A percentile compares a stretch with the other conserved stretches of the same genome.
These are phyloP conservation scores for Zingel zingel DNA, from an alignment of 2,113 vertebrate species.

Conservation along the genomic window DNA sequence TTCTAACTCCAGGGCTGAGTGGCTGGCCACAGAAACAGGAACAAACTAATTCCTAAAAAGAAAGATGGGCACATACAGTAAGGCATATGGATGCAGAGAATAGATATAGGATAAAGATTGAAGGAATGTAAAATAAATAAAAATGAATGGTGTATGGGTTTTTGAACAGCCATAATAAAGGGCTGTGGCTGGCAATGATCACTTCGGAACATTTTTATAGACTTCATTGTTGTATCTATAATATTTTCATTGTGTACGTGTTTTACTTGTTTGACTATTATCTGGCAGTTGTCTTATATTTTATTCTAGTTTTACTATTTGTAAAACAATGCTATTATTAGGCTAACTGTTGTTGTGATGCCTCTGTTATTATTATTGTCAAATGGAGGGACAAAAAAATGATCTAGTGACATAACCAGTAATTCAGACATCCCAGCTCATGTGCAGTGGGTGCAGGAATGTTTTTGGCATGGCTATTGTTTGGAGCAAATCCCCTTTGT, in stretches of 20 bases:
- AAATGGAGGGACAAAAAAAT: slow-evolving; percentile 34
- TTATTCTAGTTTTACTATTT: slow-evolving; percentile 10
- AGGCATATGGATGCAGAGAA: neutral
- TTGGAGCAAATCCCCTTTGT: slow-evolving; percentile 61
- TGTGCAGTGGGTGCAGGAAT: slow-evolving; percentile 20
- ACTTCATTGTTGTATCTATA: neutral
- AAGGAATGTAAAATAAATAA: neutral
- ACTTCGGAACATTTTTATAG: neutral
- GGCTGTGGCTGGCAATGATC: neutral
- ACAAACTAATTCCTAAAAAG: slow-evolving; percentile 11
- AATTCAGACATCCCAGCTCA: slow-evolving; percentile 38
- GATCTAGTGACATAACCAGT: slow-evolving; percentile 36
- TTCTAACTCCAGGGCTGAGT: slow-evolving; percentile 7
- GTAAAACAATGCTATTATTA: slow-evolving; percentile 19
- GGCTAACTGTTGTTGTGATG: slow-evolving; percentile 14
- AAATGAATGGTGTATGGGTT: neutral
- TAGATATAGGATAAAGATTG: neutral
- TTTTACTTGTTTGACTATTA: neutral
- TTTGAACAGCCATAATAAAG: neutral
- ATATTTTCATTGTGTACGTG: neutral
- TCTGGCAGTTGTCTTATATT: neutral
- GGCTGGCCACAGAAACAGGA: slow-evolving; percentile 8
- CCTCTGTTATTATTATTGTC: slow-evolving; percentile 30
- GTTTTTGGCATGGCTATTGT: slow-evolving; percentile 38
- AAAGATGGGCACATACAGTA: neutral